Evolutionary conservation across 2,113 vertebrate species (phyloP).

Genomic region (Lipophrys pholis): DNA sequence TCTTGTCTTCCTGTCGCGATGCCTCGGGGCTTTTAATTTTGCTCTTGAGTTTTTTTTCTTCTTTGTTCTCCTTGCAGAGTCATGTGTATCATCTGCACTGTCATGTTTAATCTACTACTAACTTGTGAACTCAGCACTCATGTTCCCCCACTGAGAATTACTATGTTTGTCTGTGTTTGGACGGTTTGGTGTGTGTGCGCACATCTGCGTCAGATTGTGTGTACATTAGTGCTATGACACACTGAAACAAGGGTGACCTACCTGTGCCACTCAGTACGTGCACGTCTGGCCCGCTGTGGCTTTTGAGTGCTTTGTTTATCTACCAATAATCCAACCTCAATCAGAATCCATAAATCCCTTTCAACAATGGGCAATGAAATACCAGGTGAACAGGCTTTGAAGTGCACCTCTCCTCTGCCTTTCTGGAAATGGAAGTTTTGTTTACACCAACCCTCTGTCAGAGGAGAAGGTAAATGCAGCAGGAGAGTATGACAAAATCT

Average conservation of each 20-base stretch:
- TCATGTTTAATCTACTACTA: constrained; percentile 59
- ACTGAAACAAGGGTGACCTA: neutral
- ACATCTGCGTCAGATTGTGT: neutral
- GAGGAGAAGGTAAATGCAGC: constrained; percentile 13
- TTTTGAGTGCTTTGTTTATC: constrained; percentile 52
- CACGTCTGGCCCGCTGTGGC: neutral
- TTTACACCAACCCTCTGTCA: constrained; percentile 14
- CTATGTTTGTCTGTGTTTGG: neutral
- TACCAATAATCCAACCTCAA: constrained; percentile 51
- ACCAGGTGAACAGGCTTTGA: constrained; percentile 38
- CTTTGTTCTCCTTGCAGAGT: constrained; percentile 40
- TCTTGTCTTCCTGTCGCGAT: constrained; percentile 28
- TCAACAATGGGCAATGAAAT: constrained; percentile 20
- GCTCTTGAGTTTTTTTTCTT: constrained; percentile 17
- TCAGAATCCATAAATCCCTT: constrained; percentile 50
- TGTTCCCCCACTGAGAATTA: constrained; percentile 14
- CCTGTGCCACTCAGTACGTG: neutral
- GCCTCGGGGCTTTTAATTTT: constrained; percentile 37
- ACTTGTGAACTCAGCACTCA: constrained; percentile 22
- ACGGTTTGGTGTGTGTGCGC: neutral
- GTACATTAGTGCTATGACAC: constrained; percentile 3
- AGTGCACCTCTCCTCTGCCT: constrained; percentile 9
- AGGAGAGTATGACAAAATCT: neutral
- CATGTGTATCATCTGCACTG: constrained; percentile 46
- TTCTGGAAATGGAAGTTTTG: constrained; percentile 9